A percentile compares a stretch with the other conserved stretches of the same genome.
phyloP scores from a whole-genome alignment of 2,888 invertebrate genomes.

The Eilema griseolum region DNA sequence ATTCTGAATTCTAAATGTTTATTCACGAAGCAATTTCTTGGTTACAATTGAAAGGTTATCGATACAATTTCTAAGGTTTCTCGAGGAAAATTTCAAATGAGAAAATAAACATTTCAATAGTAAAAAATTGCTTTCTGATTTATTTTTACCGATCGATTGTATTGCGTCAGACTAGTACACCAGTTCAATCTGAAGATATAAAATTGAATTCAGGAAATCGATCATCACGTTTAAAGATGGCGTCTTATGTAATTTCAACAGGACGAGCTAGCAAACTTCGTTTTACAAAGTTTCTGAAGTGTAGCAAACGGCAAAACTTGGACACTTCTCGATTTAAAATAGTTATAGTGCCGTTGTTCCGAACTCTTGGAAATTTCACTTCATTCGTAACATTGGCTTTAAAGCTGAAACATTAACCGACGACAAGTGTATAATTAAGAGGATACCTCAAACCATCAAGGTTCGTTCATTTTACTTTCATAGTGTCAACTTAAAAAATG shows the following conservation, averaged over 20 bases:
- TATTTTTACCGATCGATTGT: background rate
- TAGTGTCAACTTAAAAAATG: background rate
- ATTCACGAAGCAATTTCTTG: no score
- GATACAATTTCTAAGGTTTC: background rate
- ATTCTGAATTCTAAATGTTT: no score
- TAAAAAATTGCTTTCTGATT: slow-evolving; percentile 19
- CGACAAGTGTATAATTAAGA: background rate
- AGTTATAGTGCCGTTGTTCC: background rate
- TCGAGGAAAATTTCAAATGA: background rate
- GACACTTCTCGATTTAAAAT: background rate
- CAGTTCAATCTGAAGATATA: slow-evolving; percentile 24
- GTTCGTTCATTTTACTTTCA: background rate
- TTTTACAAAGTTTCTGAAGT: slow-evolving; percentile 24
- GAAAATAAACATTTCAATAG: slow-evolving; percentile 25
- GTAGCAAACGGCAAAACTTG: slow-evolving; percentile 5
- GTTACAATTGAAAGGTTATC: no score
- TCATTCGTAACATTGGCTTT: background rate
- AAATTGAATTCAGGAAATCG: slow-evolving; percentile 41
- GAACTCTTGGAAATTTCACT: background rate
- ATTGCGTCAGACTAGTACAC: background rate
- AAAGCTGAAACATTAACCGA: background rate
- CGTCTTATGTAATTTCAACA: slow-evolving; percentile 24
- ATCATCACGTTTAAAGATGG: slow-evolving; percentile 31
- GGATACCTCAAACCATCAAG: background rate
- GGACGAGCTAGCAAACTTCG: slow-evolving; percentile 13